Percentiles rank a stretch among this genome's conserved stretches.
These are phyloP conservation scores for Euphydryas editha DNA, from an alignment of 2,888 invertebrate species.

Conservation along the genomic window DNA sequence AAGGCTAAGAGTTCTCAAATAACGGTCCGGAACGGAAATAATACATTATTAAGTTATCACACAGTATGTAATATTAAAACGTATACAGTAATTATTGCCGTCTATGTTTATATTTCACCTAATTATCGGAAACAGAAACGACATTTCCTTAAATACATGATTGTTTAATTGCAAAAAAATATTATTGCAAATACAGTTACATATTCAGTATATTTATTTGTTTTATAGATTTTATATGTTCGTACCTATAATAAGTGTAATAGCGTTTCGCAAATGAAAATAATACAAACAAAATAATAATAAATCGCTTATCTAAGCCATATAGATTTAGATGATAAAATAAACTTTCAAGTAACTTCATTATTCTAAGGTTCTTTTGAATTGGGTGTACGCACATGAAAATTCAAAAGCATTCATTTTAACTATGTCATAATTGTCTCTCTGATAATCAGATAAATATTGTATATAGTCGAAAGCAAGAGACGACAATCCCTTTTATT, in stretches of 20 bases:
- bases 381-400: too few relatives aligned
- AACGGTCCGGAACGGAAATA: background rate
- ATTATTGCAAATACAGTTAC: too few relatives aligned
- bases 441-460: background rate
- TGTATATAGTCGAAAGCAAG: slow-evolving; percentile 21
- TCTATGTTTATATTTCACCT: background rate
- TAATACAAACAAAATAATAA: too few relatives aligned
- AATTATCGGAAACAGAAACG: background rate
- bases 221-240: too few relatives aligned
- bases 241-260: too few relatives aligned
- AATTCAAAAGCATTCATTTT: too few relatives aligned
- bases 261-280: too few relatives aligned
- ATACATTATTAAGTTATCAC: background rate
- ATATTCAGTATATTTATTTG: background rate
- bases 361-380: too few relatives aligned
- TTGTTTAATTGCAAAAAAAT: background rate
- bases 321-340: too few relatives aligned
- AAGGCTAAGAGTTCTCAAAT: background rate
- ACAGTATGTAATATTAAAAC: background rate
- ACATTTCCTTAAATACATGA: background rate
- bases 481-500: slow-evolving; percentile 46
- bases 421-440: background rate
- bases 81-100: background rate
- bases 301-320: too few relatives aligned
- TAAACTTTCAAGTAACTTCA: too few relatives aligned